phyloP scores from a whole-genome alignment of 2,797 vertebrate species.

The Phalloptychus januarius region DNA sequence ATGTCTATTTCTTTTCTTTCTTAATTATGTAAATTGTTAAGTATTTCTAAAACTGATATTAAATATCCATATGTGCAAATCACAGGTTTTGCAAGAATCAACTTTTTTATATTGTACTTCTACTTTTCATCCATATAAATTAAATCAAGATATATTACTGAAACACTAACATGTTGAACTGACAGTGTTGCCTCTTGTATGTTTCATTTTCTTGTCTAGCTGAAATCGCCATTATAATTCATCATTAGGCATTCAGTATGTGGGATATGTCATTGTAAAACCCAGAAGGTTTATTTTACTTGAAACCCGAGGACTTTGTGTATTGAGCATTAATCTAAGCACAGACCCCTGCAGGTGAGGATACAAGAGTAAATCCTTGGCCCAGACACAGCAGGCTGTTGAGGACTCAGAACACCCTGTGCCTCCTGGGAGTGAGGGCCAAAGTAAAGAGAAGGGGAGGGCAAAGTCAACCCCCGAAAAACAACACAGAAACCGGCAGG shows the following conservation, averaged over 20 bases:
- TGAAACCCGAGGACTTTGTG: conserved; percentile 57
- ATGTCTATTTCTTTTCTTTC: not conserved
- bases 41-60: not conserved
- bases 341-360: conserved; percentile 35
- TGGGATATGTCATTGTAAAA: conserved; percentile 30
- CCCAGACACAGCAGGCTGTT: conserved; percentile 49
- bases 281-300: conserved; percentile 54
- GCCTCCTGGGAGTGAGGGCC: conserved; percentile 18
- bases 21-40: not conserved
- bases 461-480: conserved; percentile 38
- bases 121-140: not conserved
- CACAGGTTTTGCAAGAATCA: not conserved
- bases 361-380: conserved; percentile 45
- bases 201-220: not conserved
- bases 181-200: not conserved
- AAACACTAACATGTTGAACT: not conserved
- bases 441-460: conserved; percentile 33
- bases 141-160: not conserved
- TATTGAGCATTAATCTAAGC: conserved; percentile 70
- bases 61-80: not conserved
- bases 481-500: conserved; percentile 51
- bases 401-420: conserved; percentile 26
- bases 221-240: conserved; percentile 5
- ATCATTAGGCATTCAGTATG: conserved; percentile 18
- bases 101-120: not conserved